Conservation (phyloP, 2,888 invertebrate genomes). For the Arctia plantaginis region DNA sequence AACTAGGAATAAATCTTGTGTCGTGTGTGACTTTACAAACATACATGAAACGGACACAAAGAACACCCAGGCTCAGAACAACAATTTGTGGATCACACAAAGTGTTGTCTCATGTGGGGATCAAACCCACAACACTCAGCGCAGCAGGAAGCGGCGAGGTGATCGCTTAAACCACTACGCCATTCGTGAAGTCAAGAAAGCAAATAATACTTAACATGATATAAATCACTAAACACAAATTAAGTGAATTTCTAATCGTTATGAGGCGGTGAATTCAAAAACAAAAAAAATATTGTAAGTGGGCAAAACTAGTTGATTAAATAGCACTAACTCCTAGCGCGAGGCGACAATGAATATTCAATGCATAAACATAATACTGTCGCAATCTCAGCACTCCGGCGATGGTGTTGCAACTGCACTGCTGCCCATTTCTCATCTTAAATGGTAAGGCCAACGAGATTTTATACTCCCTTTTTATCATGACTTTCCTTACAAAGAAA, state of each 20-base stretch:
- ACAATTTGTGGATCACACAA: no score
- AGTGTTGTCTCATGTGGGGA: no score
- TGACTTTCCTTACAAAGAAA: slow-evolving; percentile 24
- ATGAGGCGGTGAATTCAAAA: slow-evolving; percentile 20
- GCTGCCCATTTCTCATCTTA: slow-evolving; percentile 82
- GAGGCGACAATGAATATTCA: slow-evolving; percentile 78
- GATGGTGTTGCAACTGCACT: slow-evolving; percentile 71
- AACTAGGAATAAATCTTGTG: no score
- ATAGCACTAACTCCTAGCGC: slow-evolving; percentile 67
- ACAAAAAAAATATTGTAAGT: slow-evolving; percentile 32
- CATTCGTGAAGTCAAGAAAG: no score
- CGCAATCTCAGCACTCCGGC: slow-evolving; percentile 72
- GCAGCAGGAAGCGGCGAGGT: no score
- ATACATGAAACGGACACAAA: no score
- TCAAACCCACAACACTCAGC: no score
- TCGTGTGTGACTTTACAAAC: no score
- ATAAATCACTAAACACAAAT: neutral
- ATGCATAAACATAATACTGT: slow-evolving; percentile 78
- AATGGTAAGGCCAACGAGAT: slow-evolving; percentile 73
- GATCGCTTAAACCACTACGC: no score
- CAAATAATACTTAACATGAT: neutral
- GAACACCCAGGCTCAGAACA: no score
- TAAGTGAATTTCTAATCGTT: slow-evolving; percentile 9
- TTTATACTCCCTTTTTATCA: slow-evolving; percentile 49
- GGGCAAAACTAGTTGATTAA: slow-evolving; percentile 75